Percentiles rank a stretch among this genome's conserved stretches.
Evolutionary conservation across 2,797 vertebrate species (phyloP).

Genomic region (Leptodactylus fallax): DNA sequence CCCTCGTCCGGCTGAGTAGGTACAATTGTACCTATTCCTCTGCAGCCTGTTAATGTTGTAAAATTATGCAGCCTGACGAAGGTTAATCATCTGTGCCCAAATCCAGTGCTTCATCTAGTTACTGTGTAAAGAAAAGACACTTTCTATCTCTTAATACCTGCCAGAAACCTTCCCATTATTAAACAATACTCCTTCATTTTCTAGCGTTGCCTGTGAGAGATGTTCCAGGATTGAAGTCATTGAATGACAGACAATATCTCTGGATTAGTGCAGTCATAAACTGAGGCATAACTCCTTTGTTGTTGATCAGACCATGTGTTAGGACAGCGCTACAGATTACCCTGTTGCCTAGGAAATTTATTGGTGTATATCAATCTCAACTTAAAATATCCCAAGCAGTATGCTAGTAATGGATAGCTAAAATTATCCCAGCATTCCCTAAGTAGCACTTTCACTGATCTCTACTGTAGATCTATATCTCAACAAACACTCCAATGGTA

Average conservation of each 20-base stretch:
- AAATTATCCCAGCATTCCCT: conserved; percentile 4
- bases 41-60: no score
- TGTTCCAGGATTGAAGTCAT: conserved; percentile 41
- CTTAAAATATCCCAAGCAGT: not conserved
- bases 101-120: not conserved
- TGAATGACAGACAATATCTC: conserved; percentile 46
- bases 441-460: not conserved
- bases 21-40: no score
- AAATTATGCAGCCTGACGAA: no score
- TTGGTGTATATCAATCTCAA: conserved; percentile 30
- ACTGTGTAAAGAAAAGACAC: not conserved
- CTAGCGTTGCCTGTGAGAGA: not conserved
- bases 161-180: not conserved
- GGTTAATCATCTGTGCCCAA: not conserved
- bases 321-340: conserved; percentile 45
- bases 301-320: conserved; percentile 2
- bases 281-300: conserved; percentile 50
- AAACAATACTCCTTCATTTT: not conserved
- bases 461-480: not conserved
- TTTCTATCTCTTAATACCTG: not conserved
- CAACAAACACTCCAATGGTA: not conserved
- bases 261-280: not conserved
- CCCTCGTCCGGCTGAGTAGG: no score
- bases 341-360: conserved; percentile 48
- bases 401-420: conserved; percentile 22